Conservation (phyloP, 2,888 invertebrate genomes). For the Cephus pygmeus region DNA sequence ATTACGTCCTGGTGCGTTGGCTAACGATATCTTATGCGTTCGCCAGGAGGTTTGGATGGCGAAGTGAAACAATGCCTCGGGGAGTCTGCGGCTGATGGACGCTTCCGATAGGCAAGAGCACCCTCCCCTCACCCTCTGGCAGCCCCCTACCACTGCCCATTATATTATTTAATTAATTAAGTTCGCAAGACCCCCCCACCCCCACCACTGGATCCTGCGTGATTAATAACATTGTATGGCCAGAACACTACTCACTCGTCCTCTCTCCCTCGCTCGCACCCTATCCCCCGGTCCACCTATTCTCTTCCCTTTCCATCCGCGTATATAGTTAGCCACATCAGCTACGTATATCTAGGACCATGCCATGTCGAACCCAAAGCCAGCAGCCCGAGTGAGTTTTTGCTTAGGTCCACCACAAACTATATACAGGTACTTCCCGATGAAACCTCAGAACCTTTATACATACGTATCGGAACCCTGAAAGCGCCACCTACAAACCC, state of each 20-base stretch:
- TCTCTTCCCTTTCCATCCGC: background rate
- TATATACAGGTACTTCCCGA: background rate
- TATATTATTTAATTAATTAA: conserved; percentile 61
- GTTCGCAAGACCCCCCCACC: conserved; percentile 52
- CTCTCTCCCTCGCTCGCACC: conserved; percentile 25
- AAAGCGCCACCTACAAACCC: background rate
- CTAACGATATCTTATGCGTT: conserved; percentile 46
- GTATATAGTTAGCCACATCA: background rate
- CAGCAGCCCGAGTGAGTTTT: conserved; percentile 18
- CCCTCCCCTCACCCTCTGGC: conserved; percentile 8
- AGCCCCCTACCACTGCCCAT: conserved; percentile 46
- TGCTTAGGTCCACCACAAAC: conserved; percentile 3
- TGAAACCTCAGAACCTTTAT: background rate
- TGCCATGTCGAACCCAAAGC: background rate
- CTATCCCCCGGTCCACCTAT: background rate
- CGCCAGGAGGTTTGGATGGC: conserved; percentile 48
- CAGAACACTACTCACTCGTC: conserved; percentile 44
- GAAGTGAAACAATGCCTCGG: conserved; percentile 57
- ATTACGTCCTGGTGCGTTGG: conserved; percentile 28
- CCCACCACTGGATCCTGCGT: conserved; percentile 35
- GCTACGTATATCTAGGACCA: background rate
- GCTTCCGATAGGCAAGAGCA: conserved; percentile 55
- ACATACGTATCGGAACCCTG: background rate
- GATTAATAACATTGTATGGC: conserved; percentile 53
- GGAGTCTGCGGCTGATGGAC: conserved; percentile 60